phyloP scores from a whole-genome alignment of 2,797 vertebrate genomes.

The Sphenopsis melanotis region DNA sequence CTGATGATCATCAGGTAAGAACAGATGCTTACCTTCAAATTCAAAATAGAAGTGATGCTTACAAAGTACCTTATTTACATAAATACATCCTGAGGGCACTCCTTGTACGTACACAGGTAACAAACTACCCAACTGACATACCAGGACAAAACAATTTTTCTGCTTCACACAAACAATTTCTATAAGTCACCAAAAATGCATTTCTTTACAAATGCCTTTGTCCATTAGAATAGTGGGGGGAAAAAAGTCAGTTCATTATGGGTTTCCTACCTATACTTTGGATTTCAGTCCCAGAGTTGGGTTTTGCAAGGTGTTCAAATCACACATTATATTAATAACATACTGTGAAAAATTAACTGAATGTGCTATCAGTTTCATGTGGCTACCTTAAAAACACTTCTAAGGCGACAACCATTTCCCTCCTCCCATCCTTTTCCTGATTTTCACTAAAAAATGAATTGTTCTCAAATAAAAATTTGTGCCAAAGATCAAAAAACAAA shows the following conservation, averaged over 20 bases:
- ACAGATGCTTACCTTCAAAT: neutral
- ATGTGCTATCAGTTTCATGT: neutral
- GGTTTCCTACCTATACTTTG: neutral
- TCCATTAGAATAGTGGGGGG: neutral
- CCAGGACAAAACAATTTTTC: neutral
- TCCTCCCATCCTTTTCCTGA: fast-evolving
- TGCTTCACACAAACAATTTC: neutral
- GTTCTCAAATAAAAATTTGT: neutral
- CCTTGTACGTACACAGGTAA: neutral
- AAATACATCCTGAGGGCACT: neutral
- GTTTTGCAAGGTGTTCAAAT: neutral
- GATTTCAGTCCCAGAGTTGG: neutral
- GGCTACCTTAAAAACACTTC: neutral
- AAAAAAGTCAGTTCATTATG: neutral
- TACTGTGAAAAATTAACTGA: neutral
- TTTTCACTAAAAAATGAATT: neutral
- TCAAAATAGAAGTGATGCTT: neutral
- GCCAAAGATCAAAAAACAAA: neutral
- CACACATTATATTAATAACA: neutral
- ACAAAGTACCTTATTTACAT: neutral
- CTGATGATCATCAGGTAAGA: neutral
- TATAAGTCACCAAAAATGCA: neutral
- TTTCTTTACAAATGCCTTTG: neutral
- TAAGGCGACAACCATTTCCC: neutral
- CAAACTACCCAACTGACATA: neutral